A percentile compares a stretch with the other conserved stretches of the same genome.
Evolutionary conservation across 2,113 vertebrate species (phyloP).

Genomic region (Nothocercus nigrocapillus): DNA sequence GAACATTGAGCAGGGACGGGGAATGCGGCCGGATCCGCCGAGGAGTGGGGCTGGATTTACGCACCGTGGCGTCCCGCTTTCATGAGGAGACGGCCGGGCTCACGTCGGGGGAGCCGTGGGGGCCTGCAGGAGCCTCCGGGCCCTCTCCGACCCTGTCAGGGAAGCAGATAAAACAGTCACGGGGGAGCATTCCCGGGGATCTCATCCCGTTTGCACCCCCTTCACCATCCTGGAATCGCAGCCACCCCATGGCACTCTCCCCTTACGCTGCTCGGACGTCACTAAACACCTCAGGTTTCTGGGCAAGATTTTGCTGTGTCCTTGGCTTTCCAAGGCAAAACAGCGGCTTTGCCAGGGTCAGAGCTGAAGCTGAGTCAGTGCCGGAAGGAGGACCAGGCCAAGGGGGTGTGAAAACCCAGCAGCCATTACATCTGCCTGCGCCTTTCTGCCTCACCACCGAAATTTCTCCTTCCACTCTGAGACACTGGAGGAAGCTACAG

Average conservation of each 20-base stretch:
- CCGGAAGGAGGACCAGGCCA: background rate
- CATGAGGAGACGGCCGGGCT: background rate
- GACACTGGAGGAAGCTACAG: background rate
- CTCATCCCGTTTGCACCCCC: conserved; percentile 59
- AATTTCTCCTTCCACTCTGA: background rate
- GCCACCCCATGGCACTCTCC: fast-evolving
- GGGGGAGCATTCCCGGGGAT: conserved; percentile 56
- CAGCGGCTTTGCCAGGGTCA: background rate
- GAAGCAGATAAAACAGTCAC: background rate
- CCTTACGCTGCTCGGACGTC: fast-evolving
- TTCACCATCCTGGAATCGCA: background rate
- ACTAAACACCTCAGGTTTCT: background rate
- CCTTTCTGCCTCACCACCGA: background rate
- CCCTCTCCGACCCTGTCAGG: background rate
- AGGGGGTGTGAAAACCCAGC: background rate
- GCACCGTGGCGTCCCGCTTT: conserved; percentile 54
- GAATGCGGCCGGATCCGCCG: conserved; percentile 83
- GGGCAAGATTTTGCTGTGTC: background rate
- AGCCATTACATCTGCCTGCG: background rate
- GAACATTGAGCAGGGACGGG: conserved; percentile 88
- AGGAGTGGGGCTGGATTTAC: conserved; percentile 64
- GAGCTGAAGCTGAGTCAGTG: background rate
- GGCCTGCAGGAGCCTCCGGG: background rate
- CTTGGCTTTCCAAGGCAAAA: background rate
- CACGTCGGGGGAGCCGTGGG: too few relatives aligned